Evolutionary conservation across 2,113 vertebrate genomes (phyloP).

Genomic region (Alligator mississippiensis): DNA sequence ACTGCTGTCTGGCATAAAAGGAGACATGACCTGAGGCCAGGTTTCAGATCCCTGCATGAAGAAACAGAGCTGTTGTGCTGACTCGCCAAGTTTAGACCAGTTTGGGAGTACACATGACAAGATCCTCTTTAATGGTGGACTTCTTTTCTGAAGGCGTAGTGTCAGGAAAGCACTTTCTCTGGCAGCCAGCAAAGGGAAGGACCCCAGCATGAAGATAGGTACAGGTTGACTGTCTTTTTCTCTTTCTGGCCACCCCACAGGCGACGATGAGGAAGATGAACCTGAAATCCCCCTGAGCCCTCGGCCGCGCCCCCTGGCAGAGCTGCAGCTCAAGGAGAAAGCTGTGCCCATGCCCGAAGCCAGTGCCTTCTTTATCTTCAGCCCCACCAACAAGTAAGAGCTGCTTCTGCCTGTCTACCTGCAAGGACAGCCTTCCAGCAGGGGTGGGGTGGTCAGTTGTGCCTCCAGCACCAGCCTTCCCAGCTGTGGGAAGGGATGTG

Average conservation of each 20-base stretch:
- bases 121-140: too few species aligned
- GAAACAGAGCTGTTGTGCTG: neutral
- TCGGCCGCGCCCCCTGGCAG: conserved; percentile 93
- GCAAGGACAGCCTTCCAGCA: neutral
- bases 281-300: conserved; percentile 94
- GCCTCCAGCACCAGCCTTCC: neutral
- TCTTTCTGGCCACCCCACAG: conserved; percentile 50
- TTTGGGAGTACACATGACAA: too few species aligned
- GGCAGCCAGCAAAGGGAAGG: neutral
- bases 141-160: too few species aligned
- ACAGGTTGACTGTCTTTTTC: neutral
- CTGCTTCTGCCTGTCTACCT: neutral
- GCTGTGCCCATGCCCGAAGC: conserved; percentile 95
- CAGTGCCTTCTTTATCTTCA: conserved; percentile 97
- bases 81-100: neutral
- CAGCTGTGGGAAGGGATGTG: too few species aligned
- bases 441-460: neutral
- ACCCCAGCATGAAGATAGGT: neutral
- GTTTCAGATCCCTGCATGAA: neutral
- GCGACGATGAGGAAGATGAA: conserved; percentile 96
- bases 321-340: conserved; percentile 97
- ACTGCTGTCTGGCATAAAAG: neutral
- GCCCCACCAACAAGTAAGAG: conserved; percentile 95
- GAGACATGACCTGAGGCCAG: neutral
- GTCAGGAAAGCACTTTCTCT: neutral